A percentile compares a stretch with the other conserved stretches of the same genome.
Conservation (phyloP, 2,888 invertebrate genomes). For the Orthonychiurus folsomi region DNA sequence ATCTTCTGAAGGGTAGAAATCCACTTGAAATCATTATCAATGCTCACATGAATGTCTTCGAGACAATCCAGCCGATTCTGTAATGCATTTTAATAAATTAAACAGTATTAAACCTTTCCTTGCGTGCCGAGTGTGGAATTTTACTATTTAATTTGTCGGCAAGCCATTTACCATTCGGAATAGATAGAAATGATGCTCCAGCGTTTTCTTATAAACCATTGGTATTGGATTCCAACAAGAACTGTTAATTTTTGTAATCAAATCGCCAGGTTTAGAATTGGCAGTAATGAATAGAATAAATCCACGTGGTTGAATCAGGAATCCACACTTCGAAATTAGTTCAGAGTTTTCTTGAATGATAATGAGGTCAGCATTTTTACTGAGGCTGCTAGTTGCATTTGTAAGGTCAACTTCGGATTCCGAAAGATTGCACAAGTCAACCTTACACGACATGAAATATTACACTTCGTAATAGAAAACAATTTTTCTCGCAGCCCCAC, state of each 20-base stretch:
- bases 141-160: too few relatives aligned
- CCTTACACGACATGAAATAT: too few relatives aligned
- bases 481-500: too few relatives aligned
- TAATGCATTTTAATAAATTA: too few relatives aligned
- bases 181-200: background rate
- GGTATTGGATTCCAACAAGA: background rate
- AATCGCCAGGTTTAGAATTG: background rate
- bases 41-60: background rate
- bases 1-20: conserved; percentile 44
- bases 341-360: background rate
- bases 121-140: too few relatives aligned
- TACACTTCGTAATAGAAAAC: too few relatives aligned
- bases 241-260: background rate
- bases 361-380: background rate
- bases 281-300: background rate
- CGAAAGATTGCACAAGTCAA: background rate
- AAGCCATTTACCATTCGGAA: background rate
- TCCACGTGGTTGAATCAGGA: background rate
- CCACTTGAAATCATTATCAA: conserved; percentile 46
- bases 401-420: background rate
- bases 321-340: background rate
- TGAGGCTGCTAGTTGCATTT: too few relatives aligned
- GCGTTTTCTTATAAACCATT: background rate
- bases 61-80: too few relatives aligned
- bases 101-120: too few relatives aligned